Percentiles rank a stretch among this genome's conserved stretches.
Evolutionary conservation across 2,888 invertebrate species (phyloP).

Genomic region (Eupeodes latifasciatus): DNA sequence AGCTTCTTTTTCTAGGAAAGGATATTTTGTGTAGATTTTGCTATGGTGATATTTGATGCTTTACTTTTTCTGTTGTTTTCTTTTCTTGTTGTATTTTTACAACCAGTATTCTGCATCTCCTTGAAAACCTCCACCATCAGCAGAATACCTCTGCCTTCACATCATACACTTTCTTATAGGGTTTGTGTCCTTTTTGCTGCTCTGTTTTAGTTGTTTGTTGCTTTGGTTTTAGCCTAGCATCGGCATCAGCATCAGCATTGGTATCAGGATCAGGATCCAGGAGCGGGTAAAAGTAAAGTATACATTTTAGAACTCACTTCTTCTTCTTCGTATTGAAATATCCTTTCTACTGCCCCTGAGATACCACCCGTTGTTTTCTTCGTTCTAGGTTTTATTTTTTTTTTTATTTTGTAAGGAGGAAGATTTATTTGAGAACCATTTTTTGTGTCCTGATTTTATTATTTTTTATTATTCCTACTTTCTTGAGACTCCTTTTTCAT

Average conservation of each 20-base stretch:
- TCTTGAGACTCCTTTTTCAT: slow-evolving; percentile 31
- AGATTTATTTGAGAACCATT: slow-evolving; percentile 69
- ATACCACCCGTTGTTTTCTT: slow-evolving; percentile 47
- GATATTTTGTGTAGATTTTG: slow-evolving; percentile 75
- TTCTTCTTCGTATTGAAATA: neutral
- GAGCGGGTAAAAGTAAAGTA: slow-evolving; percentile 39
- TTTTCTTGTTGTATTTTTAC: slow-evolving; percentile 37
- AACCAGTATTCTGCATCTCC: slow-evolving; percentile 17
- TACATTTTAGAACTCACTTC: slow-evolving; percentile 21
- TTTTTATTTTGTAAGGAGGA: slow-evolving; percentile 64
- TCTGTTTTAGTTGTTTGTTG: slow-evolving; percentile 51
- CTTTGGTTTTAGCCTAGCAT: slow-evolving; percentile 8
- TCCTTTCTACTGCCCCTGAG: slow-evolving; percentile 1
- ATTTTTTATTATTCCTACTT: slow-evolving; percentile 47
- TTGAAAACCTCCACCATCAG: too few species aligned
- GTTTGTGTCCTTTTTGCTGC: slow-evolving; percentile 66
- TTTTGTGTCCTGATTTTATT: slow-evolving; percentile 36
- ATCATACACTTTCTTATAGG: slow-evolving; percentile 57
- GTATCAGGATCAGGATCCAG: neutral
- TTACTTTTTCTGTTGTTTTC: slow-evolving; percentile 49
- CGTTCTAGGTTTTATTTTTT: neutral
- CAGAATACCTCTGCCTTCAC: neutral
- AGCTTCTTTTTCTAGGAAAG: slow-evolving; percentile 68
- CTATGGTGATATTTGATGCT: slow-evolving; percentile 76
- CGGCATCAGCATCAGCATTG: too few species aligned